These are phyloP conservation scores for Nephrocerus scutellatus DNA, from an alignment of 2,888 invertebrate genomes.

Conservation along the genomic window DNA sequence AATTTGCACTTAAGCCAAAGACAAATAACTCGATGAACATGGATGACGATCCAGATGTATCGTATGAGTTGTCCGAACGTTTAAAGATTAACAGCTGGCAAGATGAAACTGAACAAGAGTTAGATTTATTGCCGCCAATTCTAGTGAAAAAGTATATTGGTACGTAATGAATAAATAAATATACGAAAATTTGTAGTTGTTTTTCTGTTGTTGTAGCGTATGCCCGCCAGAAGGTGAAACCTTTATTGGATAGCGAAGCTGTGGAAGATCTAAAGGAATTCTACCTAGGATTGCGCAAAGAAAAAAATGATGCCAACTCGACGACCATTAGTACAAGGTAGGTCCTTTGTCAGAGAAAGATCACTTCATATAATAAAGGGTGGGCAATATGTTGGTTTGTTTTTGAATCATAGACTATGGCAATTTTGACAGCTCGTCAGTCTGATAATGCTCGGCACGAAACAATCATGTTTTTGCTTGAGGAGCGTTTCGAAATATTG, in stretches of 20 bases:
- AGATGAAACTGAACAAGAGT: constrained; percentile 53
- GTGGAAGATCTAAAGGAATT: constrained; percentile 65
- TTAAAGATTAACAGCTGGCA: constrained; percentile 24
- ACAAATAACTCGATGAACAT: constrained; percentile 38
- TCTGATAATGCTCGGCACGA: no score
- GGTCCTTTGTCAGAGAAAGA: no score
- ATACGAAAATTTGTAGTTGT: not conserved
- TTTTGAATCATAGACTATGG: no score
- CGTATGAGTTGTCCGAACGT: constrained; percentile 43
- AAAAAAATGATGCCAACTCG: constrained; percentile 46
- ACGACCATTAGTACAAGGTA: constrained; percentile 72
- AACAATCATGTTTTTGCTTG: no score
- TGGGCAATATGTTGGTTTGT: no score
- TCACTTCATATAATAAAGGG: no score
- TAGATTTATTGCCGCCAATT: constrained; percentile 67
- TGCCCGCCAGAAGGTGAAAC: constrained; percentile 79
- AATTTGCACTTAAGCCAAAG: constrained; percentile 43
- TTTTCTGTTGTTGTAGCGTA: constrained; percentile 53
- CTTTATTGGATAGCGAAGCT: constrained; percentile 67
- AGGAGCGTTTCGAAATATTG: no score
- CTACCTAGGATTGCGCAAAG: constrained; percentile 68
- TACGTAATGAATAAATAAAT: constrained; percentile 12
- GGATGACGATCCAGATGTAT: constrained; percentile 25
- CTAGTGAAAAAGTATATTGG: constrained; percentile 78
- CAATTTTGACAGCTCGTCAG: no score